phyloP scores from a whole-genome alignment of 2,113 vertebrate species.

The Tylochromis polylepis region DNA sequence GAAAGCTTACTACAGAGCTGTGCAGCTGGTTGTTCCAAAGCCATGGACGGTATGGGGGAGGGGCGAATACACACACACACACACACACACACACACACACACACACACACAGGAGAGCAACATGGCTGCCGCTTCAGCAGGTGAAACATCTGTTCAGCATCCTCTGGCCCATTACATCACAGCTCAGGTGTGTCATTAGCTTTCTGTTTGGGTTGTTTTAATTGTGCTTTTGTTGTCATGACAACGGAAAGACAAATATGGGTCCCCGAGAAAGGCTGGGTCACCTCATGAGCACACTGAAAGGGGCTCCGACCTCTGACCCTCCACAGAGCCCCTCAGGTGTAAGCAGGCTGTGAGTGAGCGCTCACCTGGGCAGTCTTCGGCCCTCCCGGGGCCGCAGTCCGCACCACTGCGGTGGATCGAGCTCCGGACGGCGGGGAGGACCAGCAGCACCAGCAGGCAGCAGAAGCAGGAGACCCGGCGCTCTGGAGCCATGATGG shows the following conservation, averaged over 20 bases:
- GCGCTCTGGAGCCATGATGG: conserved; percentile 48
- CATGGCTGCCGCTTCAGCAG: neutral
- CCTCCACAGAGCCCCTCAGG: neutral
- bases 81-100: neutral
- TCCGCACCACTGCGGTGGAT: conserved; percentile 66
- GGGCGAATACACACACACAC: conserved; percentile 8
- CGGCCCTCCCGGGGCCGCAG: conserved; percentile 66
- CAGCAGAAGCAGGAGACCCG: conserved; percentile 44
- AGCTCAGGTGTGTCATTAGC: neutral
- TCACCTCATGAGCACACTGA: neutral
- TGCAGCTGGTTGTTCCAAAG: conserved; percentile 46
- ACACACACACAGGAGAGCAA: neutral
- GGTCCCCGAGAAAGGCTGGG: neutral
- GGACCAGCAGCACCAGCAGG: conserved; percentile 60
- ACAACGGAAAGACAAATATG: neutral
- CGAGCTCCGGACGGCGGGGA: conserved; percentile 65
- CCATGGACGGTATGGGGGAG: conserved; percentile 33
- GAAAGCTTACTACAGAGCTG: conserved; percentile 36
- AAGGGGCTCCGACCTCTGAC: neutral
- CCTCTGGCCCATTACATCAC: neutral
- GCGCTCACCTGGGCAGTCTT: conserved; percentile 76
- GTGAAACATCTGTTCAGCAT: neutral
- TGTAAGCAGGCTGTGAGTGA: neutral
- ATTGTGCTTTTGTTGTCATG: neutral
- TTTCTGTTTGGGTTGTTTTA: too few relatives aligned